Evolutionary conservation across 2,113 vertebrate genomes (phyloP).

Genomic region (Eurystomus gularis): DNA sequence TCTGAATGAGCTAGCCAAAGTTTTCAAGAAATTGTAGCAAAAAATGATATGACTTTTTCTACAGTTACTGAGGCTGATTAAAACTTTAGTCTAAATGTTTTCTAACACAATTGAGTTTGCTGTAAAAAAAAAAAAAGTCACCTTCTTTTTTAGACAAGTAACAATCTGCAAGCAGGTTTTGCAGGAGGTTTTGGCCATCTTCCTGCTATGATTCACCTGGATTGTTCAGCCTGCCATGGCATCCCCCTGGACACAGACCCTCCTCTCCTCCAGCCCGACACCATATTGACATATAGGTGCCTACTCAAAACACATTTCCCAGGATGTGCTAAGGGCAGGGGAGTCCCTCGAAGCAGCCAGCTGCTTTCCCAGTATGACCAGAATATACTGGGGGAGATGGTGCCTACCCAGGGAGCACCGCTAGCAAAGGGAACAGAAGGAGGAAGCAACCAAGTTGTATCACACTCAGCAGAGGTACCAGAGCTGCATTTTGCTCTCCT

Average conservation of each 20-base stretch:
- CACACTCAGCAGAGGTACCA: not conserved
- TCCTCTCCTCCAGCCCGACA: not conserved
- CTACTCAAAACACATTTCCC: not conserved
- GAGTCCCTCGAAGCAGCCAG: not conserved
- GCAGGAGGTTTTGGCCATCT: not conserved
- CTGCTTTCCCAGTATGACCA: rapidly evolving
- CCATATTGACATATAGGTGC: rapidly evolving
- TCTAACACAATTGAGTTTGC: not conserved
- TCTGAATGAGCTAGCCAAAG: not conserved
- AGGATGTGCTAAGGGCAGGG: not conserved
- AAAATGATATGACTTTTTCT: not conserved
- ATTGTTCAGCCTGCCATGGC: not conserved
- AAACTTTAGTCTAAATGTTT: not conserved
- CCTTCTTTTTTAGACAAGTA: not conserved
- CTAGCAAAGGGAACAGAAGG: not conserved
- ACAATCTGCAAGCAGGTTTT: not conserved
- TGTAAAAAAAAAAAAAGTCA: not conserved
- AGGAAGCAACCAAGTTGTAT: not conserved
- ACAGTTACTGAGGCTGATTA: not conserved
- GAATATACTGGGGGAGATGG: not conserved
- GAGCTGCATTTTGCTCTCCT: not conserved
- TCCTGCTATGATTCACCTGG: not conserved
- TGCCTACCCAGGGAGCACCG: not conserved
- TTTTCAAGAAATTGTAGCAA: not conserved
- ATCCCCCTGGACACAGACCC: rapidly evolving